Percentiles rank a stretch among this genome's conserved stretches.
Evolutionary conservation across 53 echinoderm and acorn worm genomes (phyloP).

Genomic region (Pentamera pediparva): DNA sequence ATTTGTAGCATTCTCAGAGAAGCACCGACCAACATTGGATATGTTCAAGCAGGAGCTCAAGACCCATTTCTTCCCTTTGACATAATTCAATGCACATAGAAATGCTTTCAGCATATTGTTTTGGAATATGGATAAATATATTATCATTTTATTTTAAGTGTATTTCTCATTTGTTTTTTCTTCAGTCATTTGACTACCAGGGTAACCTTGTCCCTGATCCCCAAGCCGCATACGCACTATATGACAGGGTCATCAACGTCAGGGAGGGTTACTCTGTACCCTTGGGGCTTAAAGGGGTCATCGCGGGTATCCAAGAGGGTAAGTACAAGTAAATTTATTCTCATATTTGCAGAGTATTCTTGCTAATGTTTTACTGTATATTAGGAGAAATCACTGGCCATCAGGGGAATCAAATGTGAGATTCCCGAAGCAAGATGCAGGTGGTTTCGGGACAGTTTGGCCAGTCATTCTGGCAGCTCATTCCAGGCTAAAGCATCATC

Average conservation of each 20-base stretch:
- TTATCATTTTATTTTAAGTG: neutral
- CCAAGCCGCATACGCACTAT: conserved; percentile 65
- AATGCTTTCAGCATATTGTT: too few species aligned
- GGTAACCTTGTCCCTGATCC: conserved; percentile 92
- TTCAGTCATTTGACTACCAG: conserved; percentile 67
- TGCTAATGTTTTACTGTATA: neutral
- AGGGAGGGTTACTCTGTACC: conserved; percentile 92
- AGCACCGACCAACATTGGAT: too few species aligned
- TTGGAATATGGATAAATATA: neutral
- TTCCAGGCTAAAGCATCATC: too few species aligned
- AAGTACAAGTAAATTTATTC: neutral
- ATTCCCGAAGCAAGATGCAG: neutral
- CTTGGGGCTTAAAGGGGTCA: conserved; percentile 69
- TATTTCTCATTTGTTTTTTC: neutral
- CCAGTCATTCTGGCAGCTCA: neutral
- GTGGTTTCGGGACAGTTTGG: neutral
- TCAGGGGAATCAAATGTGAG: too few species aligned
- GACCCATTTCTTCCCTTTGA: too few species aligned
- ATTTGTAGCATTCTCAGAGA: too few species aligned
- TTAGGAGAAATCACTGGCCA: neutral
- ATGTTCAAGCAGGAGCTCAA: too few species aligned
- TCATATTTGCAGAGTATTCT: neutral
- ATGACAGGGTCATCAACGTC: conserved; percentile 90
- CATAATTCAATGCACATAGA: too few species aligned
- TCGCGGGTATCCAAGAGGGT: conserved; percentile 86